Percentiles rank a stretch among this genome's conserved stretches.
These are phyloP conservation scores for Lithobates pipiens DNA, from an alignment of 2,797 vertebrate species.

Conservation along the genomic window DNA sequence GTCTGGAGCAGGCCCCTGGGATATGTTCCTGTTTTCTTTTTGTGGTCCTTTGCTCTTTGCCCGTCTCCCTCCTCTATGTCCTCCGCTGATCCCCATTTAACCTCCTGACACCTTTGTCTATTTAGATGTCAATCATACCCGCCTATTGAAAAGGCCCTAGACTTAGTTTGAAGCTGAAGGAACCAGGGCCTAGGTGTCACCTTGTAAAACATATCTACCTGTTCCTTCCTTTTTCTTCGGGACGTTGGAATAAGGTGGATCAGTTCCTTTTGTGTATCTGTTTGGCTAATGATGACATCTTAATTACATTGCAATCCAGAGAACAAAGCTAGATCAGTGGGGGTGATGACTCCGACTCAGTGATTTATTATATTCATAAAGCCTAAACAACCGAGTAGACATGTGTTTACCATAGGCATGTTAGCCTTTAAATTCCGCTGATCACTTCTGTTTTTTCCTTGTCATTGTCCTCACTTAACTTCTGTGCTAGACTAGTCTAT, in stretches of 20 bases:
- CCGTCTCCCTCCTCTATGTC: neutral
- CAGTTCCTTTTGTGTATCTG: conserved; percentile 8
- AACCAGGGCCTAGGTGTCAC: neutral
- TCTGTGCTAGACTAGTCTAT: neutral
- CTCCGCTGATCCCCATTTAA: conserved; percentile 20
- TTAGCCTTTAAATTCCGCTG: conserved; percentile 10
- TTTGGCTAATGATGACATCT: conserved; percentile 47
- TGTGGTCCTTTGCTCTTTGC: conserved; percentile 7
- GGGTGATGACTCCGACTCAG: conserved; percentile 30
- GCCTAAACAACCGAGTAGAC: neutral
- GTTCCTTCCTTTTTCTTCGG: neutral
- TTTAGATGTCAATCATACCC: conserved; percentile 16
- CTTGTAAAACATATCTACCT: conserved; percentile 5
- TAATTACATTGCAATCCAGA: conserved; percentile 49
- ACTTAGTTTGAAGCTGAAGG: neutral
- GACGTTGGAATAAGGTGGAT: conserved; percentile 12
- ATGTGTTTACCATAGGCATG: conserved; percentile 6
- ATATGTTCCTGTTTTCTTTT: conserved; percentile 17
- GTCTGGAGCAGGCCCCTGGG: neutral
- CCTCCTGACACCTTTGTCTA: conserved; percentile 11
- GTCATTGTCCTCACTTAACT: conserved; percentile 48
- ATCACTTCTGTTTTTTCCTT: conserved; percentile 31
- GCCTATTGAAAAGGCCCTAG: neutral
- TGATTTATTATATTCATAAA: conserved; percentile 28
- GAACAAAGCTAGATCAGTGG: conserved; percentile 40